Base-by-base conservation (phyloP, 2,113 vertebrate genomes). In the Megaleporinus macrocephalus region DNA sequence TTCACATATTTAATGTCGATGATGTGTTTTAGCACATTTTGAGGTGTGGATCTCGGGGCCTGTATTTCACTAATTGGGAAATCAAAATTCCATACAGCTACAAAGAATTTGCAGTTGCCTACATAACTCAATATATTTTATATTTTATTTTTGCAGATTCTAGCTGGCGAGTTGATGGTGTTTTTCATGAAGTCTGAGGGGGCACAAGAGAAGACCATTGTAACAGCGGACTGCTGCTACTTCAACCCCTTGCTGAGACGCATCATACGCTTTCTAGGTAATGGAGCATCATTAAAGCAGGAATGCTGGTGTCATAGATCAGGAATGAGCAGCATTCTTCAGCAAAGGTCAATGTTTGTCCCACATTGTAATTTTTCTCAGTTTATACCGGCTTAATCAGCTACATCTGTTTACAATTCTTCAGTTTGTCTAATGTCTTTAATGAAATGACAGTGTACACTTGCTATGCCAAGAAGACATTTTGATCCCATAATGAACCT, bases 231-330 rank as follows among this genome's bases (percentile, higher is more conserved):
- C 89, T 98, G 97, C 91, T 98, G 96, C 82, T 96, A 95, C 84
- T 97, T 98, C 92, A 97, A 94, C 83, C 96, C 97, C 3, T 93
- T 97, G 7, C 93, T 98, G 53, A 93, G 97, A 13, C 94, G 96
- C 88, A 95, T 97, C 47, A 94, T 97, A 57, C 95, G 96, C 30
- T 97, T 98, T 89, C 91, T 97, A 80, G 97, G 97, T 98, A 90
- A 93, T 15, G n/a, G 26, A 44, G 53, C 24, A 62, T 18, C 26
- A 59, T 18, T 16, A 59, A n/a, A 61, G 24, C n/a, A 16, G 12
- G 65, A 9, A 20, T 7, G 4, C 2, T 20, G 16, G 29, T 69
- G 6, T 70, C 59, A 61, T 26, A 20, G 15, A 29, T 63, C 44
- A 77, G 16, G 26, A 53, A 51, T 14, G 1, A 51, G 12, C 3